phyloP scores from a whole-genome alignment of 1,140 invertebrate species.

The Pseudobourletiella spinata region DNA sequence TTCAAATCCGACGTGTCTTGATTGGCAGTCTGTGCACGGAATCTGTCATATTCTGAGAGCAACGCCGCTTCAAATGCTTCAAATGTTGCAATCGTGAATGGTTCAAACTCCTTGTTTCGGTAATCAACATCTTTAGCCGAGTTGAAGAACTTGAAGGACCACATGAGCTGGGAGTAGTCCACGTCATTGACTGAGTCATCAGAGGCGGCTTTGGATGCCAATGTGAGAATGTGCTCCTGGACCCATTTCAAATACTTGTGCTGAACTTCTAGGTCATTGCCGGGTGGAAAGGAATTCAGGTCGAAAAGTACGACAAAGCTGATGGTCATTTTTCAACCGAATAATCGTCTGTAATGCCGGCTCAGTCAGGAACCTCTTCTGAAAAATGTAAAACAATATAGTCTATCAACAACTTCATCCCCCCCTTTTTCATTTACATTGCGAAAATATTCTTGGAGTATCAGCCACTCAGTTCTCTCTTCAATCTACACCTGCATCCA shows the following conservation, averaged over 20 bases:
- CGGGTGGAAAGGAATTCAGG: slow-evolving; percentile 9
- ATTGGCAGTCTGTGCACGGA: not conserved
- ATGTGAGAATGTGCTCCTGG: slow-evolving; percentile 15
- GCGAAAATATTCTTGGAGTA: no score
- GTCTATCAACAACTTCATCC: no score
- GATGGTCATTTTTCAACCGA: no score
- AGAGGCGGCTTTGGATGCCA: slow-evolving; percentile 12
- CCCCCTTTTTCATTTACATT: no score
- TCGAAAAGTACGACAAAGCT: slow-evolving; percentile 15
- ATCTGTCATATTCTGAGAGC: not conserved
- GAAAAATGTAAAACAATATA: no score
- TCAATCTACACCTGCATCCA: no score
- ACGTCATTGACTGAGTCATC: not conserved
- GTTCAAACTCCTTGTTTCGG: slow-evolving; percentile 4
- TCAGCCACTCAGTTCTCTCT: no score
- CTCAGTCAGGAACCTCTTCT: no score
- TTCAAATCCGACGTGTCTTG: not conserved
- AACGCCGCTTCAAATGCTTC: slow-evolving; percentile 14
- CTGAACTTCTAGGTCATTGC: not conserved
- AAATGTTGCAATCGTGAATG: slow-evolving; percentile 6
- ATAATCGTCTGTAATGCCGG: no score
- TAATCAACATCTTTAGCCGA: slow-evolving; percentile 10
- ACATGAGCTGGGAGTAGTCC: slow-evolving; percentile 9
- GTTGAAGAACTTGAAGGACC: slow-evolving; percentile 23
- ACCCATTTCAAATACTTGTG: slow-evolving; percentile 10